A percentile compares a stretch with the other conserved stretches of the same genome.
These are phyloP conservation scores for Episyrphus balteatus DNA, from an alignment of 1,140 invertebrate species.

Conservation along the genomic window DNA sequence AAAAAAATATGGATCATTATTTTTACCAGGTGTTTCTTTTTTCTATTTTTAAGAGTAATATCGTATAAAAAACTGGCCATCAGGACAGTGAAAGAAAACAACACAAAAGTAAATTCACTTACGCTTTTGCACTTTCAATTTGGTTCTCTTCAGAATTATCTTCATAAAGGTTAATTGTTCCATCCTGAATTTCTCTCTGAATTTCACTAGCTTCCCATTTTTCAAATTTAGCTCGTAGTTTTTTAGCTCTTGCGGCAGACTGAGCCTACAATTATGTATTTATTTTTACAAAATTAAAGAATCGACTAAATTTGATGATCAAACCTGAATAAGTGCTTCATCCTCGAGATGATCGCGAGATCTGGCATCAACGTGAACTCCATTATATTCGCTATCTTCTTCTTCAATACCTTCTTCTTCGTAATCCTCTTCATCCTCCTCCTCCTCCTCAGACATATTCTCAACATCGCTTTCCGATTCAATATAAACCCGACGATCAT, in stretches of 20 bases:
- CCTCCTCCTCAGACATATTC: constrained; percentile 46
- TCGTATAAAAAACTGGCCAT: no score
- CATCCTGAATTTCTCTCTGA: constrained; percentile 36
- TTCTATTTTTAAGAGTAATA: no score
- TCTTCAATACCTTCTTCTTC: constrained; percentile 20
- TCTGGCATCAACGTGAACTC: neutral
- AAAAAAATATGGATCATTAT: no score
- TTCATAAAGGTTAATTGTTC: constrained; percentile 33
- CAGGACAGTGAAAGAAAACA: no score
- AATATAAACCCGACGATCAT: constrained; percentile 41
- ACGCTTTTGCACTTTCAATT: constrained; percentile 61
- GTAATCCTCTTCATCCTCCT: constrained; percentile 42
- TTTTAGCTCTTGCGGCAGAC: constrained; percentile 70
- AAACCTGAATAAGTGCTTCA: neutral
- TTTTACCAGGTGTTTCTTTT: no score
- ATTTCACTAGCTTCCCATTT: constrained; percentile 71
- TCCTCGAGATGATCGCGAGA: neutral
- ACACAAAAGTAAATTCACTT: constrained; percentile 17
- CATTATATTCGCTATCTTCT: neutral
- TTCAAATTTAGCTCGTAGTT: constrained; percentile 82
- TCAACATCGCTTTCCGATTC: constrained; percentile 39
- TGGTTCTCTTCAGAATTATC: constrained; percentile 50
- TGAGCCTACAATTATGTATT: constrained; percentile 45
- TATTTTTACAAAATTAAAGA: neutral
- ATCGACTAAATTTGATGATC: neutral